Evolutionary conservation across 2,888 invertebrate species (phyloP).

Genomic region (Pecten maximus): DNA sequence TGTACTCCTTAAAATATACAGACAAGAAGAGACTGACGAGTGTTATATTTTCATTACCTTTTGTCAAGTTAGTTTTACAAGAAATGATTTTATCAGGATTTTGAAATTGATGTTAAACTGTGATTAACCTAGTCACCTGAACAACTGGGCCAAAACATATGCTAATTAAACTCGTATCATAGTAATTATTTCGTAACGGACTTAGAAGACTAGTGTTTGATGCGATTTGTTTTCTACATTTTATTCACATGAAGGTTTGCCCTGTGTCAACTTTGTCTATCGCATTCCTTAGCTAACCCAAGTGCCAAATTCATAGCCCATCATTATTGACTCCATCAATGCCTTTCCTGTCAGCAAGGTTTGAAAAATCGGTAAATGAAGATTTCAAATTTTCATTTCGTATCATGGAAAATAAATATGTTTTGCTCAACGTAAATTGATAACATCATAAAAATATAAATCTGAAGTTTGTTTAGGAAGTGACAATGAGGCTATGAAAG

Average conservation of each 20-base stretch:
- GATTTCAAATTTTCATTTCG: conserved; percentile 28
- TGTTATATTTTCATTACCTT: too few relatives aligned
- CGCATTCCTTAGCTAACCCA: neutral
- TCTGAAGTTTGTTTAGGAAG: neutral
- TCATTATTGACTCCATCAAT: conserved; percentile 23
- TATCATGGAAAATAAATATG: neutral
- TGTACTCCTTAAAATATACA: too few relatives aligned
- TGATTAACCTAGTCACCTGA: too few relatives aligned
- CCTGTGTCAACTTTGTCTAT: neutral
- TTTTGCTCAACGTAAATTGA: conserved; percentile 4
- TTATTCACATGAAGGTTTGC: neutral
- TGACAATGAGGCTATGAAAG: neutral
- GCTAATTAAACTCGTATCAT: neutral
- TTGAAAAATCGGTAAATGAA: neutral
- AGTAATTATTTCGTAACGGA: neutral
- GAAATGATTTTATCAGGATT: too few relatives aligned
- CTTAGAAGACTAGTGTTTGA: neutral
- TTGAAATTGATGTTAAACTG: too few relatives aligned
- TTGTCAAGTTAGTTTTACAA: too few relatives aligned
- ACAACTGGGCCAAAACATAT: too few relatives aligned
- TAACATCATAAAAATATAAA: conserved; percentile 15
- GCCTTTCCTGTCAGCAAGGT: neutral
- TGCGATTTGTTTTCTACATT: neutral
- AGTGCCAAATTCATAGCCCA: neutral
- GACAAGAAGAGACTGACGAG: too few relatives aligned